phyloP scores from a whole-genome alignment of 2,888 invertebrate genomes.

The Philonicus albiceps region DNA sequence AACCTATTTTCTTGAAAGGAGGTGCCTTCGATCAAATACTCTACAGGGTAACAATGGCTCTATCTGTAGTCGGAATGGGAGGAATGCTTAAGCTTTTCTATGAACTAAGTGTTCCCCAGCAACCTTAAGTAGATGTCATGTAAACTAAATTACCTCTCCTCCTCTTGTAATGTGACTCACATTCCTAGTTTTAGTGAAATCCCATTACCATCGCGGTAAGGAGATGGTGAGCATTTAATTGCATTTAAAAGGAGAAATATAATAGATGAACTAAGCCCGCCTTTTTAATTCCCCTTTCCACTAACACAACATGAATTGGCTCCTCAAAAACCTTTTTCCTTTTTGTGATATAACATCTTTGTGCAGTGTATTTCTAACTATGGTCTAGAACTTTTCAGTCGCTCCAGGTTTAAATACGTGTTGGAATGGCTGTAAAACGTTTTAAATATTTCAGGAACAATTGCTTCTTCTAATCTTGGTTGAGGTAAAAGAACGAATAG shows the following conservation, averaged over 20 bases:
- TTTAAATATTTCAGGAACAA: background rate
- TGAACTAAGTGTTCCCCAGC: conserved; percentile 52
- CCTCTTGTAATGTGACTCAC: background rate
- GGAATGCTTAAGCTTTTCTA: conserved; percentile 55
- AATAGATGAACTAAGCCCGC: conserved; percentile 31
- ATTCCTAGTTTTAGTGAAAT: background rate
- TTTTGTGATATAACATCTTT: background rate
- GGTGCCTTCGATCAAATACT: conserved; percentile 64
- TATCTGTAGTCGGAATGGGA: conserved; percentile 59
- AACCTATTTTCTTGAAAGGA: conserved; percentile 66
- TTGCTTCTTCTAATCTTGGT: background rate
- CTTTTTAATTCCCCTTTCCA: background rate
- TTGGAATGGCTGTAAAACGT: no score
- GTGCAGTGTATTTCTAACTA: background rate
- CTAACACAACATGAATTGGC: background rate
- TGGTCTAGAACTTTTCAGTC: background rate
- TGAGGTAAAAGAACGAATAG: background rate
- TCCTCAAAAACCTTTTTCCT: background rate
- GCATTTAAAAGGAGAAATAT: conserved; percentile 45
- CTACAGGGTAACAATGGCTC: conserved; percentile 60
- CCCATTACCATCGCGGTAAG: background rate
- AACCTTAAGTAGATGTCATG: conserved; percentile 8
- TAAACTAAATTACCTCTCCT: conserved; percentile 41
- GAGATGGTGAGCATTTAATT: background rate
- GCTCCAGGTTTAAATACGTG: no score